These are phyloP conservation scores for Lepidocyrtoides sp. DNA, from an alignment of 2,888 invertebrate species.

Conservation along the genomic window DNA sequence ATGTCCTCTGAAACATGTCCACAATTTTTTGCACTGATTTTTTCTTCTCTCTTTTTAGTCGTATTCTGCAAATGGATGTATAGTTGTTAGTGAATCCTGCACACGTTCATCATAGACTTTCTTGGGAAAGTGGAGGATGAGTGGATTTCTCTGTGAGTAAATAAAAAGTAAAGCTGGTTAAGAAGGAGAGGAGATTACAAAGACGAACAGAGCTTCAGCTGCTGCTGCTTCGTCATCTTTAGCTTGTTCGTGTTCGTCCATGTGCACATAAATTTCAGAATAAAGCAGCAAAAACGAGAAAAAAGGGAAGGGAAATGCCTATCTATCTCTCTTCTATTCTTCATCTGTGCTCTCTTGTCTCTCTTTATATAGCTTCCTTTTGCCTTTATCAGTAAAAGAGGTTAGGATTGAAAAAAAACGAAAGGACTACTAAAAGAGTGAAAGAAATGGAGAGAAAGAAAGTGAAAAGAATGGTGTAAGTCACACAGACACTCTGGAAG, in stretches of 20 bases:
- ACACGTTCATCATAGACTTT: background rate
- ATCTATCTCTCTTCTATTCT: conserved; percentile 14
- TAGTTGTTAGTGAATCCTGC: background rate
- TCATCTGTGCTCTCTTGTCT: too few relatives aligned
- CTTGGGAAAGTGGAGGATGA: background rate
- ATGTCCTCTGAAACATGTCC: too few relatives aligned
- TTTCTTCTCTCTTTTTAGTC: too few relatives aligned
- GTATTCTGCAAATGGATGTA: too few relatives aligned
- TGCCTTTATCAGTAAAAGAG: too few relatives aligned
- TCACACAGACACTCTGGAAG: background rate
- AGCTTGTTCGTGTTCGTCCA: conserved; percentile 3
- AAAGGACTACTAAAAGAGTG: background rate
- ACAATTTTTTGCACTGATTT: too few relatives aligned
- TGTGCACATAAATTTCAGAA: conserved; percentile 8
- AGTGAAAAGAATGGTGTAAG: background rate
- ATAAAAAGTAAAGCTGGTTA: background rate
- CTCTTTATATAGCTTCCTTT: too few relatives aligned
- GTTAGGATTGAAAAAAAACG: background rate
- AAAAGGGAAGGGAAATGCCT: background rate
- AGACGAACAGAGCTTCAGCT: background rate
- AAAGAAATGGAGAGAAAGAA: background rate
- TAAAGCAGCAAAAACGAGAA: background rate
- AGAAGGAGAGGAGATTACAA: background rate
- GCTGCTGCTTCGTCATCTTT: background rate
- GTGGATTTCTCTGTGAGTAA: background rate